Conservation (phyloP, 2,797 vertebrate genomes). For the Eulemur coronatus region DNA sequence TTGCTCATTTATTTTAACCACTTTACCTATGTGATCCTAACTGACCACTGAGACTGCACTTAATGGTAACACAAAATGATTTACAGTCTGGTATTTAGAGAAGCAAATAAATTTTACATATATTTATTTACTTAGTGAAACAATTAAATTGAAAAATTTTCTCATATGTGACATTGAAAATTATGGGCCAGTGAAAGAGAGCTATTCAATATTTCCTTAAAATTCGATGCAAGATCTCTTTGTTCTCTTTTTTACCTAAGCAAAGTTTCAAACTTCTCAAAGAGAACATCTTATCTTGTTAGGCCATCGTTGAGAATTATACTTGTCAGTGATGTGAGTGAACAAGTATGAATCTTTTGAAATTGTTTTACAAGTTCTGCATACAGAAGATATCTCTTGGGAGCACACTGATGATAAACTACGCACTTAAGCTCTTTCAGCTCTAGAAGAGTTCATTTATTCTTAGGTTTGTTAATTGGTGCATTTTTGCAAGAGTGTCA, state of each 20-base stretch:
- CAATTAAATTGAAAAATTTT: background rate
- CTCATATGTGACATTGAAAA: background rate
- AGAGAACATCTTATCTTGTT: background rate
- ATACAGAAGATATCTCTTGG: background rate
- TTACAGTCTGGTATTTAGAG: background rate
- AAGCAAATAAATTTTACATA: background rate
- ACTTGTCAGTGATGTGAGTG: constrained; percentile 38
- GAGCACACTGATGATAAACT: background rate
- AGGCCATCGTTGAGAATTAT: constrained; percentile 28
- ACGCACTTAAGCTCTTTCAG: background rate
- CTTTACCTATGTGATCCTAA: background rate
- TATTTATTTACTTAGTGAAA: background rate
- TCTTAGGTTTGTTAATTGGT: constrained; percentile 40
- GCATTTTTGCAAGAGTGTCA: constrained; percentile 39
- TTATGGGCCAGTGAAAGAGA: background rate
- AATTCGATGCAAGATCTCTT: background rate
- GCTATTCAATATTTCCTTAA: background rate
- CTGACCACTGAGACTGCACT: background rate
- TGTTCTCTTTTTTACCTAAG: constrained; percentile 5
- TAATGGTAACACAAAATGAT: background rate
- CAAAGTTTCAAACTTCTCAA: constrained; percentile 22
- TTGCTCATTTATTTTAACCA: background rate
- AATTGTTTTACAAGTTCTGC: constrained; percentile 52
- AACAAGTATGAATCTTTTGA: constrained; percentile 30
- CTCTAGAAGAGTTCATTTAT: constrained; percentile 22